These are phyloP conservation scores for Drosophila paulistorum DNA, from an alignment of 1,140 invertebrate genomes.

Conservation along the genomic window DNA sequence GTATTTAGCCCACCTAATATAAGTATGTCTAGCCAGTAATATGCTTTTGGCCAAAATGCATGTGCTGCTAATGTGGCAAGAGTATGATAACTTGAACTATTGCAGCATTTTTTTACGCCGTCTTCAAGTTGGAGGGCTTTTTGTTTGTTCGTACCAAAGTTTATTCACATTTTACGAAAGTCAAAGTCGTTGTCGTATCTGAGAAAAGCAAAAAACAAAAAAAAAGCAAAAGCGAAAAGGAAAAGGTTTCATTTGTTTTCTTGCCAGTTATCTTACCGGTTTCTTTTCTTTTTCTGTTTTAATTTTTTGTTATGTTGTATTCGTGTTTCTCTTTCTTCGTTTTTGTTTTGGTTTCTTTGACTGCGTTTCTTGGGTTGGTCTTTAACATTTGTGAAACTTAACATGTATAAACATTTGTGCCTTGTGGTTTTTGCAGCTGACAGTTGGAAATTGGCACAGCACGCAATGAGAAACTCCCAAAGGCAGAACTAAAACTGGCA, in stretches of 20 bases:
- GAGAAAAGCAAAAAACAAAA: no score
- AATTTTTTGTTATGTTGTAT: not conserved
- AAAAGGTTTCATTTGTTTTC: slow-evolving; percentile 46
- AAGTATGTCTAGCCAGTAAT: not conserved
- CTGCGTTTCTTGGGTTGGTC: slow-evolving; percentile 16
- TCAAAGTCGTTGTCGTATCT: slow-evolving; percentile 52
- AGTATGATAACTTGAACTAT: slow-evolving; percentile 73
- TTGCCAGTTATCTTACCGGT: slow-evolving; percentile 15
- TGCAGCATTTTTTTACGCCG: slow-evolving; percentile 61
- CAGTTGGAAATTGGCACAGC: slow-evolving; percentile 49
- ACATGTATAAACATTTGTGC: slow-evolving; percentile 31
- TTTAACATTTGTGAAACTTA: slow-evolving; percentile 32
- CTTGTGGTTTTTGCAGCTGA: slow-evolving; percentile 52
- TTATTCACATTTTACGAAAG: slow-evolving; percentile 74
- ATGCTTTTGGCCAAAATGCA: not conserved
- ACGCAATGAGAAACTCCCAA: slow-evolving; percentile 40
- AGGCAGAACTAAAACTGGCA: not conserved
- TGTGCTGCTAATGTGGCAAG: not conserved
- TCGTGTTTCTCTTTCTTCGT: slow-evolving; percentile 9
- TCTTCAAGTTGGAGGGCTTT: slow-evolving; percentile 23
- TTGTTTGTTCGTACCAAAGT: slow-evolving; percentile 56
- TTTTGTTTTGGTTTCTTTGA: slow-evolving; percentile 31
- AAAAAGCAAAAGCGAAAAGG: slow-evolving; percentile 20
- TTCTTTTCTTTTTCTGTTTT: not conserved
- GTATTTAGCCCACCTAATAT: no score